A percentile compares a stretch with the other conserved stretches of the same genome.
These are phyloP conservation scores for Octodon degus DNA, from an alignment of 2,113 vertebrate genomes.

Conservation along the genomic window DNA sequence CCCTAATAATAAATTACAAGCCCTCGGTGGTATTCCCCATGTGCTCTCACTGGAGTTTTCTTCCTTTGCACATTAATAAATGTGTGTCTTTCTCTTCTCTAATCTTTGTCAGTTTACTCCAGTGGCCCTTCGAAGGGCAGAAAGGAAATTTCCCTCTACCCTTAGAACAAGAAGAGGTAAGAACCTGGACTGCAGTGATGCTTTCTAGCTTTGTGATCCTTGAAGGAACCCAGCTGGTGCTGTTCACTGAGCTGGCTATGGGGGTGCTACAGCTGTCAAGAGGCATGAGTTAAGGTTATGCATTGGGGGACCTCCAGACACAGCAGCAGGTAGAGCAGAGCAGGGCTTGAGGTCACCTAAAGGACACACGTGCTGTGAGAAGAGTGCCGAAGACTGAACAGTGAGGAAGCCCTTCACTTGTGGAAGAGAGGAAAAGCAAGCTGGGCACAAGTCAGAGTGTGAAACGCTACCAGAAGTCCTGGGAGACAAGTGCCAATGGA, in stretches of 20 bases:
- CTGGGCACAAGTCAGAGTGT: not conserved
- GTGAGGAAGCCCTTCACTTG: not conserved
- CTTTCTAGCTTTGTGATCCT: not conserved
- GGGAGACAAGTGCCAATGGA: not conserved
- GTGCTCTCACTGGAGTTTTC: not conserved
- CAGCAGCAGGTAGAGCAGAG: not conserved
- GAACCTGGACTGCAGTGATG: too few relatives aligned
- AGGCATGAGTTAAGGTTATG: not conserved
- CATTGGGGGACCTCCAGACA: not conserved
- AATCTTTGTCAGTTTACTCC: not conserved
- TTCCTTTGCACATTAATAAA: not conserved
- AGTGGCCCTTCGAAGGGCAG: too few relatives aligned
- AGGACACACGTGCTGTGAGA: accelerated
- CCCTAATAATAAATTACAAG: not conserved
- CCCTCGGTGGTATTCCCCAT: not conserved
- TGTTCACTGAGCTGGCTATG: not conserved
- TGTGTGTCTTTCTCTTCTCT: not conserved
- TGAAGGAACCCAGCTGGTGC: not conserved
- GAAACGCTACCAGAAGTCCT: not conserved
- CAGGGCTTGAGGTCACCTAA: not conserved
- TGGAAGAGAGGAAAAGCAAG: not conserved
- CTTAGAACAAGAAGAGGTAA: not conserved
- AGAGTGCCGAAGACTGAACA: not conserved
- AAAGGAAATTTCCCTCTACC: not conserved
- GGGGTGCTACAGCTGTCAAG: not conserved